phyloP scores from a whole-genome alignment of 2,888 invertebrate species.

The Drosophila sordidapex region DNA sequence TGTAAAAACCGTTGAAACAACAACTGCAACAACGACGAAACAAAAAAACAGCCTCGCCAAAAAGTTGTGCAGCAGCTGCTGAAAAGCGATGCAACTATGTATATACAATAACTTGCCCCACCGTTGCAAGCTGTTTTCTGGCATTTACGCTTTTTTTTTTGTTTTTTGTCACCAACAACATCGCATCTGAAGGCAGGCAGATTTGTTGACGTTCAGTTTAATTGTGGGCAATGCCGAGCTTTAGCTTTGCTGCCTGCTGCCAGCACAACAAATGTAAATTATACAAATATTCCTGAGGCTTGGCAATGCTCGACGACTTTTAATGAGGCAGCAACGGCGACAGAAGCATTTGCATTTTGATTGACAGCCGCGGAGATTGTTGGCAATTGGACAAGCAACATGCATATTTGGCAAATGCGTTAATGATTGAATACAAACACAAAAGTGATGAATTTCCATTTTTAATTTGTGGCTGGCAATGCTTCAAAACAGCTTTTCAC shows the following conservation, averaged over 20 bases:
- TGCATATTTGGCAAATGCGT: conserved; percentile 69
- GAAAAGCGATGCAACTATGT: conserved; percentile 62
- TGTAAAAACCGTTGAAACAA: conserved; percentile 72
- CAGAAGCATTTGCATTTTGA: conserved; percentile 74
- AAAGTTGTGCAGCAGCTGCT: conserved; percentile 33
- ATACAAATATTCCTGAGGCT: conserved; percentile 48
- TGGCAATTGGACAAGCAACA: conserved; percentile 58
- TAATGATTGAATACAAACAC: conserved; percentile 46
- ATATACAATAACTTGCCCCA: conserved; percentile 1
- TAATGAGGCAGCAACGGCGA: conserved; percentile 66
- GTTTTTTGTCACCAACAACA: conserved; percentile 44
- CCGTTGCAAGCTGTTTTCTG: conserved; percentile 43
- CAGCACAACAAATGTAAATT: conserved; percentile 67
- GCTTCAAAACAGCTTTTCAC: background rate
- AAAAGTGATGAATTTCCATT: conserved; percentile 2
- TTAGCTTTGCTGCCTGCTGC: conserved; percentile 29
- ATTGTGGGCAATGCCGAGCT: conserved; percentile 44
- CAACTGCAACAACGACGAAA: conserved; percentile 29
- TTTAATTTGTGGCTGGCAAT: conserved; percentile 7
- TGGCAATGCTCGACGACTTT: conserved; percentile 39
- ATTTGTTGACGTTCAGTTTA: conserved; percentile 40
- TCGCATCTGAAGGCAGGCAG: conserved; percentile 43
- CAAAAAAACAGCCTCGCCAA: conserved; percentile 42
- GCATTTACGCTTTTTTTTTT: conserved; percentile 40
- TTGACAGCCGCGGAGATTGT: conserved; percentile 75